These are phyloP conservation scores for Ostrea denselamellosa DNA, from an alignment of 1,140 invertebrate species.

Conservation along the genomic window DNA sequence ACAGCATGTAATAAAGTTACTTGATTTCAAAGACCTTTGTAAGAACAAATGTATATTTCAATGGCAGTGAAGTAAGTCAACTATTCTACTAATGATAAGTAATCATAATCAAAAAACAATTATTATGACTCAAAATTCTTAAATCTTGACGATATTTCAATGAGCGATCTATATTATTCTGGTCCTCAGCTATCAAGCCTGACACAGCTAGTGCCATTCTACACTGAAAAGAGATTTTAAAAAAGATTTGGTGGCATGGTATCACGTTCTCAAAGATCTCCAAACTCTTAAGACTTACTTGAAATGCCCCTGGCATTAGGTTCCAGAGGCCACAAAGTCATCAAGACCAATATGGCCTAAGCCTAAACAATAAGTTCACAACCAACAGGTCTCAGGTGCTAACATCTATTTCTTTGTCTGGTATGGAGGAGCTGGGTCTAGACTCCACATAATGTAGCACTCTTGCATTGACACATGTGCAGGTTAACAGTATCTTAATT, in stretches of 20 bases:
- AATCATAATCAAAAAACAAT: too few species aligned
- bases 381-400: background rate
- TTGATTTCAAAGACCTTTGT: too few species aligned
- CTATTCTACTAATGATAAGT: too few species aligned
- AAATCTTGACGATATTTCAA: too few species aligned
- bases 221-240: too few species aligned
- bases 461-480: constrained; percentile 26
- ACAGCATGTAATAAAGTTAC: too few species aligned
- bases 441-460: constrained; percentile 34
- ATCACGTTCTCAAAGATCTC: background rate
- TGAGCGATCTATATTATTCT: too few species aligned
- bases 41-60: too few species aligned
- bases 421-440: background rate
- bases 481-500: constrained; percentile 30
- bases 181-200: too few species aligned
- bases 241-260: background rate
- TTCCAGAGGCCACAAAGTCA: background rate
- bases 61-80: too few species aligned
- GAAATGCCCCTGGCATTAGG: constrained; percentile 29
- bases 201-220: too few species aligned
- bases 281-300: background rate
- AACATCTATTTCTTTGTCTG: constrained; percentile 20
- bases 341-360: constrained; percentile 6
- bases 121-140: too few species aligned
- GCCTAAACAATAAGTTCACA: background rate